Evolutionary conservation across 2,888 invertebrate genomes (phyloP).

Genomic region (Aleiodes alternator): DNA sequence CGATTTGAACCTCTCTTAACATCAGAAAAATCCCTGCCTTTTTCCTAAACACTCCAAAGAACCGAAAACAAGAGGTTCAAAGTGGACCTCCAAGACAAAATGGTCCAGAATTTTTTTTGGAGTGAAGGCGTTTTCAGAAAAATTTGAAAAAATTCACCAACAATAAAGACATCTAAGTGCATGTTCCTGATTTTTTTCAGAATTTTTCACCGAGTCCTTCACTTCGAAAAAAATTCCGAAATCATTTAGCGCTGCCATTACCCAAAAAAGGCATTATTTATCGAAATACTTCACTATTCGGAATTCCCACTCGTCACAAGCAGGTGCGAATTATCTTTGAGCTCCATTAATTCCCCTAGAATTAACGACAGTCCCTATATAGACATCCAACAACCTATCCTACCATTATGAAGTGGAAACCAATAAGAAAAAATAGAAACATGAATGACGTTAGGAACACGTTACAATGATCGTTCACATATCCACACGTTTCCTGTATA

Average conservation of each 20-base stretch:
- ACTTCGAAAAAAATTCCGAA: no score
- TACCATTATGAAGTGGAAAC: conserved; percentile 6
- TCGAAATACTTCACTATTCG: no score
- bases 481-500: conserved; percentile 44
- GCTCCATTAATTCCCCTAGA: conserved; percentile 69
- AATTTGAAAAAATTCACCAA: background rate
- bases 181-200: background rate
- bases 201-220: no score
- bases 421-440: conserved; percentile 14
- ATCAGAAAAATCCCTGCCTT: no score
- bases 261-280: no score
- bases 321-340: conserved; percentile 69
- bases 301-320: conserved; percentile 6
- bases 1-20: no score
- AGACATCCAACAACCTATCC: conserved; percentile 16
- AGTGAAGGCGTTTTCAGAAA: no score
- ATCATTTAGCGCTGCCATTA: no score
- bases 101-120: no score
- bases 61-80: no score
- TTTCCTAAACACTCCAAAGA: no score
- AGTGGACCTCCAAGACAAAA: no score
- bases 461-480: conserved; percentile 52
- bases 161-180: background rate
- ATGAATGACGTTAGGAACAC: conserved; percentile 24
- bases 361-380: conserved; percentile 58